phyloP scores from a whole-genome alignment of 1,140 invertebrate species.

The Antheraea pernyi region DNA sequence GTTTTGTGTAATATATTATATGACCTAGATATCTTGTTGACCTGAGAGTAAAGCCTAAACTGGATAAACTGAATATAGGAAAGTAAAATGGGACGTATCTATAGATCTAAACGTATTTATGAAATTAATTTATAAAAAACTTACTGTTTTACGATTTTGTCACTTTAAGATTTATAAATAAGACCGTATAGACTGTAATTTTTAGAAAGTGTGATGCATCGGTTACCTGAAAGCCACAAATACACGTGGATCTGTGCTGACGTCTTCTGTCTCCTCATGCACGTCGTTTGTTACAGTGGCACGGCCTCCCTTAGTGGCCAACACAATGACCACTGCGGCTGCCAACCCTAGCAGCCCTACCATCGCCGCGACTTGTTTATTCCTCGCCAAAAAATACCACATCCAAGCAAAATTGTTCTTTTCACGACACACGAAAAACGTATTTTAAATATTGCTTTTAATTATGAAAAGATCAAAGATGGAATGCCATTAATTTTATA shows the following conservation, averaged over 20 bases:
- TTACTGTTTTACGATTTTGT: too few relatives aligned
- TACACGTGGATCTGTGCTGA: conserved; percentile 54
- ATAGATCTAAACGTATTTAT: too few relatives aligned
- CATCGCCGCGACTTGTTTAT: conserved; percentile 65
- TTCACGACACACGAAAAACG: too few relatives aligned
- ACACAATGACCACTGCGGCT: conserved; percentile 54
- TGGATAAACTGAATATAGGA: too few relatives aligned
- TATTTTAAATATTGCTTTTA: not conserved
- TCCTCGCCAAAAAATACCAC: conserved; percentile 67
- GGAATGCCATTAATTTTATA: not conserved
- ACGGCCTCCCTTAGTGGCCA: conserved; percentile 54
- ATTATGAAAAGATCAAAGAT: conserved; percentile 7
- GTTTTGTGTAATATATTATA: too few relatives aligned
- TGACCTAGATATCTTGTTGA: too few relatives aligned
- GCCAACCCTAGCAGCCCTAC: conserved; percentile 50
- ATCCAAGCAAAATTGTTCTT: conserved; percentile 37
- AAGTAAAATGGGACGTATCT: too few relatives aligned
- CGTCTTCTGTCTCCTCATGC: conserved; percentile 50
- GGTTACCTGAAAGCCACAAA: conserved; percentile 67
- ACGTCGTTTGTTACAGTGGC: conserved; percentile 27
- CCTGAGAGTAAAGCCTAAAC: too few relatives aligned
- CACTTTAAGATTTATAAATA: too few relatives aligned
- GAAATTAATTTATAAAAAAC: too few relatives aligned
- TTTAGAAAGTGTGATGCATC: too few relatives aligned
- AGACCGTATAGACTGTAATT: too few relatives aligned